Conservation (phyloP, 2,113 vertebrate species). For the Scomber scombrus region DNA sequence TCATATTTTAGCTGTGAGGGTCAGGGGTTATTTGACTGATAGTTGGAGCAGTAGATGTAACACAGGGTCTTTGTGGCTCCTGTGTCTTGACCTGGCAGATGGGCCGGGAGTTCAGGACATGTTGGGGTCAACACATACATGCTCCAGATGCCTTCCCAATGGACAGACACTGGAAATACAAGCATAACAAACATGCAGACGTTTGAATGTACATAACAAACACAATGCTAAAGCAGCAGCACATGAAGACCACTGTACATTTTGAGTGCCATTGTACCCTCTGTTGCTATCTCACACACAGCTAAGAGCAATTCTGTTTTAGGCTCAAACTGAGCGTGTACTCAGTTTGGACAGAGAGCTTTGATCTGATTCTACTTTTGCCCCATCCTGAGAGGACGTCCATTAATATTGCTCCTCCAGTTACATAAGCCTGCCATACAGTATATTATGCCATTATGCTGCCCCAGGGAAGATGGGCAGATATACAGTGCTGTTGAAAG, state of each 20-base stretch:
- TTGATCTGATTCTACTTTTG: constrained; percentile 62
- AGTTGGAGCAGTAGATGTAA: neutral
- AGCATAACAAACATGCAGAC: constrained; percentile 21
- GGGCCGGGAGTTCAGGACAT: constrained; percentile 1
- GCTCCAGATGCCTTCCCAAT: neutral
- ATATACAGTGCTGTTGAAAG: constrained; percentile 34
- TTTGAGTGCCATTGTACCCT: constrained; percentile 10
- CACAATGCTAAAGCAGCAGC: constrained; percentile 3
- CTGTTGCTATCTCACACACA: neutral
- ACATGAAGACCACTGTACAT: constrained; percentile 6
- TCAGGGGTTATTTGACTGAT: constrained; percentile 42
- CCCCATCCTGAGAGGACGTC: constrained; percentile 57
- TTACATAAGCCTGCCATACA: constrained; percentile 74
- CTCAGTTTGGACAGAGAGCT: constrained; percentile 34
- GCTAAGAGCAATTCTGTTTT: constrained; percentile 10
- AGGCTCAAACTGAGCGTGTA: constrained; percentile 33
- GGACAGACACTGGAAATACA: neutral
- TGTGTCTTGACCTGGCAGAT: constrained; percentile 43
- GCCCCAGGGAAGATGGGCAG: constrained; percentile 51
- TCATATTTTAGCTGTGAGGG: constrained; percentile 14
- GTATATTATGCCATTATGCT: constrained; percentile 63
- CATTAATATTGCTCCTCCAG: constrained; percentile 76
- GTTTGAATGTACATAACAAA: neutral
- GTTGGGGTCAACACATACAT: constrained; percentile 25
- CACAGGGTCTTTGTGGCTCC: neutral